These are phyloP conservation scores for Drosophila grimshawi DNA, from an alignment of 1,140 invertebrate species.

Conservation along the genomic window DNA sequence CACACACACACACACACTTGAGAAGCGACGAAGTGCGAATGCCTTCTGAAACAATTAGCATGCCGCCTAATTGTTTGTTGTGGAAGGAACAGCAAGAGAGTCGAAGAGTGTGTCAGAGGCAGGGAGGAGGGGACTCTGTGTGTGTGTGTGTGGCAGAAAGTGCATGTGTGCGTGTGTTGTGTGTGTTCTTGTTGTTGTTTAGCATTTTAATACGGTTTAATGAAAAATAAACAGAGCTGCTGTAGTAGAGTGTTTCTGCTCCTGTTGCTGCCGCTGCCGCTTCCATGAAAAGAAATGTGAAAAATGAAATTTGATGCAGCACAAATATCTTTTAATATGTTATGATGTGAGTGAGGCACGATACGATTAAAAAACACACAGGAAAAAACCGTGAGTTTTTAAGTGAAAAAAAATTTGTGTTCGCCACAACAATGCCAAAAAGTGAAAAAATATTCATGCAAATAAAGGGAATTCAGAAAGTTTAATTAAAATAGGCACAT, in stretches of 20 bases:
- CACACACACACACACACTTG: constrained; percentile 24
- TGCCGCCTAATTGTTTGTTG: constrained; percentile 68
- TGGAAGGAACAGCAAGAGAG: constrained; percentile 14
- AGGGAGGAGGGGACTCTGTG: neutral
- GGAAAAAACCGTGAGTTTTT: no score
- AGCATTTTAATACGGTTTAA: constrained; percentile 74
- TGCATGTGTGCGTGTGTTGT: constrained; percentile 1
- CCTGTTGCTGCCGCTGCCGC: constrained; percentile 1
- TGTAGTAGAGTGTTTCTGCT: constrained; percentile 14
- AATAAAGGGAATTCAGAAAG: no score
- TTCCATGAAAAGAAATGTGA: constrained; percentile 33
- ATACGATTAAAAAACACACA: neutral
- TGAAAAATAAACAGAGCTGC: constrained; percentile 71
- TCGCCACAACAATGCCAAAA: no score
- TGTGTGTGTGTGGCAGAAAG: neutral
- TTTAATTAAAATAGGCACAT: no score
- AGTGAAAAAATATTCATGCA: no score
- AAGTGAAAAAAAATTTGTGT: neutral
- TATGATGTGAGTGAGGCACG: neutral
- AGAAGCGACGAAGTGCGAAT: constrained; percentile 79
- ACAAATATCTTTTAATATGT: constrained; percentile 61
- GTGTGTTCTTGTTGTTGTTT: constrained; percentile 33
- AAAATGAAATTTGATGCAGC: constrained; percentile 64
- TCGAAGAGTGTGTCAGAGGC: neutral
- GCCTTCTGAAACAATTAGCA: constrained; percentile 79